phyloP scores from a whole-genome alignment of 1,140 invertebrate species.

The Camponotus pennsylvanicus region DNA sequence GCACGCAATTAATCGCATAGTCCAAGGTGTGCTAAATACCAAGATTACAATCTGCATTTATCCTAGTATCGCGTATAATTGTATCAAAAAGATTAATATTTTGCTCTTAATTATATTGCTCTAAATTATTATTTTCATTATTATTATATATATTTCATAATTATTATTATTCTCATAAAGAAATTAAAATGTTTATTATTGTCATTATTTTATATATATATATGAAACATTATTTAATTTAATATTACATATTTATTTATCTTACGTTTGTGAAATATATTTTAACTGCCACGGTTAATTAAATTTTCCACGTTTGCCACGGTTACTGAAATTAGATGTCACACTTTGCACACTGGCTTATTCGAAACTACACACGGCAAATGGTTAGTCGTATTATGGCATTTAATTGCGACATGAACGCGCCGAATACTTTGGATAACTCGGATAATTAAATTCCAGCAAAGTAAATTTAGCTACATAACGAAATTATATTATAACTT shows the following conservation, averaged over 20 bases:
- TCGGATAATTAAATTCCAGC: slow-evolving; percentile 50
- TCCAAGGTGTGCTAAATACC: slow-evolving; percentile 44
- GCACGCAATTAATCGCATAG: slow-evolving; percentile 37
- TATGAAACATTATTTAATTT: not conserved
- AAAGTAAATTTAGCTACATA: slow-evolving; percentile 43
- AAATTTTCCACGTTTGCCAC: slow-evolving; percentile 34
- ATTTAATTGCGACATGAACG: slow-evolving; percentile 57
- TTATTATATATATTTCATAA: no score
- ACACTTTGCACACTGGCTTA: slow-evolving; percentile 23
- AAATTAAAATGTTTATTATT: not conserved
- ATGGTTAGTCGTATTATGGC: slow-evolving; percentile 40
- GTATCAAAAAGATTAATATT: not conserved
- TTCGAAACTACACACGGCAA: slow-evolving; percentile 21
- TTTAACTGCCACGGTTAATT: slow-evolving; percentile 25
- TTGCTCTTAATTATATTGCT: not conserved
- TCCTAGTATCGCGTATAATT: not conserved
- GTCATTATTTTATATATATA: not conserved
- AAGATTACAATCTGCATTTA: slow-evolving; percentile 30
- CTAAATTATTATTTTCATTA: not conserved
- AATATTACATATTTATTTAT: slow-evolving; percentile 1
- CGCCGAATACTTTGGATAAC: slow-evolving; percentile 45
- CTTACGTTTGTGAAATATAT: slow-evolving; percentile 13
- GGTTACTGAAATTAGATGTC: slow-evolving; percentile 53
- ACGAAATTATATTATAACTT: slow-evolving; percentile 30
- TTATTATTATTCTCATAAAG: not conserved